phyloP scores from a whole-genome alignment of 2,113 vertebrate genomes.

The Heloderma charlesbogerti region DNA sequence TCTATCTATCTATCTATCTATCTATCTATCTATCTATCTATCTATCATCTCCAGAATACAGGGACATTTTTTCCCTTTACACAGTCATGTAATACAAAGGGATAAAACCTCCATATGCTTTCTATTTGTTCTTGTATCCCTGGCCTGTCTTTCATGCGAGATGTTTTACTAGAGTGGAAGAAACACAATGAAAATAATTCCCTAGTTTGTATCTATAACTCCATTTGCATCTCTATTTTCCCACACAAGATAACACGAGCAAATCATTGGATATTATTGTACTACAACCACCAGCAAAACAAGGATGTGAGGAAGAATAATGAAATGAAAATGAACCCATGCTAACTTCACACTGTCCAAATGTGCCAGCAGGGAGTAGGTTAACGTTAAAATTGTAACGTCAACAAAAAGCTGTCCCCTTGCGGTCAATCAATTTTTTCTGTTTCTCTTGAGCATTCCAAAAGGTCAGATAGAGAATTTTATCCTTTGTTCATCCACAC shows the following conservation, averaged over 20 bases:
- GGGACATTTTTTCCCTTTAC: background rate
- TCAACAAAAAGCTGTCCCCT: constrained; percentile 58
- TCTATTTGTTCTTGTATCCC: background rate
- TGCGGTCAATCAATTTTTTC: constrained; percentile 61
- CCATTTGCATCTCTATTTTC: background rate
- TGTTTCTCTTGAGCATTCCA: constrained; percentile 55
- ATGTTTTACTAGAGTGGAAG: background rate
- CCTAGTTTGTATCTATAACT: background rate
- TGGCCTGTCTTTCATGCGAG: background rate
- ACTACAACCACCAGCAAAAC: constrained; percentile 7
- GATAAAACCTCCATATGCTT: background rate
- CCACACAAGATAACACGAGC: background rate
- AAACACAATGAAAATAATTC: background rate
- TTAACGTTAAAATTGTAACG: constrained; percentile 66
- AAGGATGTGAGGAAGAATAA: constrained; percentile 20
- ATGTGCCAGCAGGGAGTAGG: constrained; percentile 46
- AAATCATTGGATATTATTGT: background rate
- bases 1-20: too few species aligned
- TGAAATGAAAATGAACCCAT: constrained; percentile 29
- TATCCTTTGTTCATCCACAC: constrained; percentile 37
- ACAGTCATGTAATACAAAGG: background rate
- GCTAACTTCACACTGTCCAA: constrained; percentile 28
- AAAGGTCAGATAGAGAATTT: constrained; percentile 68
- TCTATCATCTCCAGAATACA: background rate
- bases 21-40: too few species aligned